Conservation (phyloP, 2,888 invertebrate species). For the Eudasyphora cyanicolor region DNA sequence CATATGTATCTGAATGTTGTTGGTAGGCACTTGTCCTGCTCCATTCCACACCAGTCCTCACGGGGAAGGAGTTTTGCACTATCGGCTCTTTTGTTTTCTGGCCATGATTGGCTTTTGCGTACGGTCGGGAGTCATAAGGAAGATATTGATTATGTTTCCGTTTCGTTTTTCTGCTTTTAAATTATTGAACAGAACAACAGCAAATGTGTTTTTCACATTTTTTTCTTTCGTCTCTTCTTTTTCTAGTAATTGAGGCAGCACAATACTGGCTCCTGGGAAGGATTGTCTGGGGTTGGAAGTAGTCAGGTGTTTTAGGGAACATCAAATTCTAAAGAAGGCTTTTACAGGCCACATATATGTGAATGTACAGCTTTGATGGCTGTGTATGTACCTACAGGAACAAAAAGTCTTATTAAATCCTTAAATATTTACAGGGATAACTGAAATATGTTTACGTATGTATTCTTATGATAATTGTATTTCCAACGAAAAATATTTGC, state of each 20-base stretch:
- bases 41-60: background rate
- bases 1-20: no score
- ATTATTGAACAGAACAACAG: slow-evolving; percentile 23
- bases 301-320: background rate
- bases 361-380: no score
- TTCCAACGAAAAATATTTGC: no score
- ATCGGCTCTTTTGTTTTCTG: slow-evolving; percentile 15
- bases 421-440: no score
- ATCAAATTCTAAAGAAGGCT: no score
- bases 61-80: background rate
- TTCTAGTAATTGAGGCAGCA: background rate
- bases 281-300: background rate
- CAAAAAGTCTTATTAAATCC: no score
- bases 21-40: no score
- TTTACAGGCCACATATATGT: no score
- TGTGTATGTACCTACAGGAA: no score
- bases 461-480: no score
- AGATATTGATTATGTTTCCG: slow-evolving; percentile 37
- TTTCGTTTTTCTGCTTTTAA: slow-evolving; percentile 19
- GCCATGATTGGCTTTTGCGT: slow-evolving; percentile 36
- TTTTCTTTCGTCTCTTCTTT: background rate
- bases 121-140: slow-evolving; percentile 18
- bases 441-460: no score
- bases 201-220: background rate
- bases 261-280: background rate